Conservation (phyloP, 2,888 invertebrate genomes). For the Himalopsyche kuldschensis region DNA sequence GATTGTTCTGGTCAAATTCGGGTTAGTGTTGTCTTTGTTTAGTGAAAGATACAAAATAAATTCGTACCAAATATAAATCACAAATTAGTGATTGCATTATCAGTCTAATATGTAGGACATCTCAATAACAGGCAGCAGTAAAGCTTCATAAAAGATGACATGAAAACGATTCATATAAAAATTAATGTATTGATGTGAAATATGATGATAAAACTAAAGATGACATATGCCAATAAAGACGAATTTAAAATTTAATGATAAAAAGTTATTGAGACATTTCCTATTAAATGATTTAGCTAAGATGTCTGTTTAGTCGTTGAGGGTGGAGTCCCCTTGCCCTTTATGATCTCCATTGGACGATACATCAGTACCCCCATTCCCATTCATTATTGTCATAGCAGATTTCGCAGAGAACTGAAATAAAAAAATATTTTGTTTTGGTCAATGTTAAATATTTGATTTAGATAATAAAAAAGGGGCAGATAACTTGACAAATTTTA, state of each 20-base stretch:
- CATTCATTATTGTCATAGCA: conserved; percentile 25
- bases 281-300: conserved; percentile 4
- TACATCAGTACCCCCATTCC: conserved; percentile 19
- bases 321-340: conserved; percentile 31
- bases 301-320: conserved; percentile 26
- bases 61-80: conserved; percentile 35
- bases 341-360: conserved; percentile 36
- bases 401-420: conserved; percentile 31
- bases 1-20: conserved; percentile 38
- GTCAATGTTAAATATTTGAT: no score
- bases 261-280: conserved; percentile 19
- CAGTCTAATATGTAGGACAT: conserved; percentile 35
- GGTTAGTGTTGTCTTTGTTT: conserved; percentile 35
- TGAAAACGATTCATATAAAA: background rate
- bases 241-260: background rate
- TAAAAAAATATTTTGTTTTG: no score
- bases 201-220: background rate
- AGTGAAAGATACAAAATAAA: conserved; percentile 33
- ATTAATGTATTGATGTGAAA: background rate
- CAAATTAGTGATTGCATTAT: conserved; percentile 33
- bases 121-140: conserved; percentile 5
- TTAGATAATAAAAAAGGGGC: no score
- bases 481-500: no score
- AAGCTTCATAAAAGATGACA: background rate
- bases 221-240: background rate